These are phyloP conservation scores for Hydrotaea cyrtoneurina DNA, from an alignment of 2,888 invertebrate genomes.

Conservation along the genomic window DNA sequence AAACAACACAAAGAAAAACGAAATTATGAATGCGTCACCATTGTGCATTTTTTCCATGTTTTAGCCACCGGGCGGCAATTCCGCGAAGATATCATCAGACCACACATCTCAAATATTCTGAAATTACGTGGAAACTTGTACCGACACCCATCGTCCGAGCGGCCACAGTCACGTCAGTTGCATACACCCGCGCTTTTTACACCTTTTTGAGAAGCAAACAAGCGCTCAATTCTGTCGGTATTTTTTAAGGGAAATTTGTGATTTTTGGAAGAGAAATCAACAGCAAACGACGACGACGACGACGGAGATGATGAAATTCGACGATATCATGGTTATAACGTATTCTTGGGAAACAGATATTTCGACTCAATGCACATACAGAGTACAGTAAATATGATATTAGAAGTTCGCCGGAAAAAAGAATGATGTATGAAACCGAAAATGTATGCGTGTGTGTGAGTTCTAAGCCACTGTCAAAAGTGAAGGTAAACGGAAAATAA, in stretches of 20 bases:
- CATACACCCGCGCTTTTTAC: conserved; percentile 42
- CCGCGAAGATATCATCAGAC: conserved; percentile 38
- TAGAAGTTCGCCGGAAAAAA: conserved; percentile 7
- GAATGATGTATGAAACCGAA: background rate
- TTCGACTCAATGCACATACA: background rate
- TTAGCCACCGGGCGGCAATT: conserved; percentile 43
- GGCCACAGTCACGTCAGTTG: background rate
- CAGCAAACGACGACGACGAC: background rate
- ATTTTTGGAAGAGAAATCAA: conserved; percentile 29
- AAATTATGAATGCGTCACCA: conserved; percentile 53
- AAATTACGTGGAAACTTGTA: conserved; percentile 46
- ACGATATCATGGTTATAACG: conserved; percentile 25
- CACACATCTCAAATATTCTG: conserved; percentile 48
- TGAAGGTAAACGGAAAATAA: background rate
- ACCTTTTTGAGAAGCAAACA: background rate
- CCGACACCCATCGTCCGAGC: too few species aligned
- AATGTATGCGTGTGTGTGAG: background rate
- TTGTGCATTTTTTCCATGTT: conserved; percentile 43
- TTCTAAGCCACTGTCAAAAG: background rate
- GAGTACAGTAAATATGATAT: background rate
- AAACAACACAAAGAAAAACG: background rate
- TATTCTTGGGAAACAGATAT: conserved; percentile 48
- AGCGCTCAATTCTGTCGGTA: background rate
- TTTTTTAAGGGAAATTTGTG: background rate
- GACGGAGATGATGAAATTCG: conserved; percentile 31